Evolutionary conservation across 2,797 vertebrate species (phyloP).

Genomic region (Phoxinus dragarum): DNA sequence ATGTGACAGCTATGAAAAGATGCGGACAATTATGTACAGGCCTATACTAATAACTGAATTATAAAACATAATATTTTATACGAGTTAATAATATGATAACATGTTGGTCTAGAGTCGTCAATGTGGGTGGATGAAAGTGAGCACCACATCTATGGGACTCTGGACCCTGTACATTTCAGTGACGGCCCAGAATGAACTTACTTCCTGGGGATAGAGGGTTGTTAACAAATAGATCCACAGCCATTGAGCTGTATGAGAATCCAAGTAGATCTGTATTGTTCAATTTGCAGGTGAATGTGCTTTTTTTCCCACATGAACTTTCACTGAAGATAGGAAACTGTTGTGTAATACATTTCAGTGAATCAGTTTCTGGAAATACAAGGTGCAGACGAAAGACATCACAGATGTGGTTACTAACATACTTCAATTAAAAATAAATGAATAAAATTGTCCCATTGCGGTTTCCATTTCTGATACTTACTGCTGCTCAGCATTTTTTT

Average conservation of each 20-base stretch:
- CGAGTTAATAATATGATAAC: not conserved
- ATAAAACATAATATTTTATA: not conserved
- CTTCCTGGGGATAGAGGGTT: not conserved
- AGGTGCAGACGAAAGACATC: not conserved
- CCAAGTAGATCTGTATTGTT: not conserved
- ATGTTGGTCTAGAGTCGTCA: not conserved
- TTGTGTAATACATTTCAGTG: not conserved
- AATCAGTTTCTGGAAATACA: not conserved
- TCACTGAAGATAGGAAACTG: not conserved
- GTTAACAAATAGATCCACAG: not conserved
- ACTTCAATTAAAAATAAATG: not conserved
- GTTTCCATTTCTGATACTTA: not conserved
- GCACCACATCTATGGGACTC: not conserved
- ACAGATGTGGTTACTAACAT: not conserved
- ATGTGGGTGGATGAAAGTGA: not conserved
- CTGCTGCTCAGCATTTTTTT: not conserved
- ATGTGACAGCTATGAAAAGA: conserved; percentile 16
- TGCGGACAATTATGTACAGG: not conserved
- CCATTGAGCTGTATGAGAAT: conserved; percentile 4
- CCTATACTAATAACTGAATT: not conserved
- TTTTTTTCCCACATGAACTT: not conserved
- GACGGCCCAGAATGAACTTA: not conserved
- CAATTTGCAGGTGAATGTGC: conserved; percentile 6
- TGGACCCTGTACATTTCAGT: not conserved
- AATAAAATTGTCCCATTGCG: not conserved